A percentile compares a stretch with the other conserved stretches of the same genome.
Evolutionary conservation across 2,797 vertebrate species (phyloP).

Genomic region (Botia almorhae): DNA sequence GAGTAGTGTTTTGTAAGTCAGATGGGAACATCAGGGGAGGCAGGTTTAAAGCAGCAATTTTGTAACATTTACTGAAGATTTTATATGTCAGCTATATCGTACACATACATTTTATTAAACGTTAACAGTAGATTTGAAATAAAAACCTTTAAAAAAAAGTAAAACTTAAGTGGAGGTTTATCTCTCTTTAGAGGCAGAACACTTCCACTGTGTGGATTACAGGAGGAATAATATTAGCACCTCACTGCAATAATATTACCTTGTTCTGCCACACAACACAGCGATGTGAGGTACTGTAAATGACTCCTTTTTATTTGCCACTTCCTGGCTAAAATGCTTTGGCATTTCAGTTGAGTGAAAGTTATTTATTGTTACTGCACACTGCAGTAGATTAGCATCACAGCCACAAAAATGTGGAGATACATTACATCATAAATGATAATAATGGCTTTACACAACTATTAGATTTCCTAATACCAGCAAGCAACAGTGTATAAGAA

Average conservation of each 20-base stretch:
- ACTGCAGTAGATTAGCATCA: not conserved
- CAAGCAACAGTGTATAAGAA: not conserved
- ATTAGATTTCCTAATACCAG: constrained; percentile 14
- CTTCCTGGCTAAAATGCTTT: constrained; percentile 7
- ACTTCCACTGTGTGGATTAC: not conserved
- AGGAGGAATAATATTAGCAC: constrained; percentile 8
- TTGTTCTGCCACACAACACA: not conserved
- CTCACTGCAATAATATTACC: not conserved
- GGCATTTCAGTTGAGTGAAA: not conserved
- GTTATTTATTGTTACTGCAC: constrained; percentile 29
- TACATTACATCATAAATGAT: constrained; percentile 9
- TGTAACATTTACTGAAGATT: not conserved
- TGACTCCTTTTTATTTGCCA: not conserved
- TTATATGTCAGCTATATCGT: not conserved
- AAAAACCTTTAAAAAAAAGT: not conserved
- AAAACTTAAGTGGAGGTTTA: not conserved
- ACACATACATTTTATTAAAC: not conserved
- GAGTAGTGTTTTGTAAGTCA: not conserved
- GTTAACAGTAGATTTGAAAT: not conserved
- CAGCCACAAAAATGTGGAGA: not conserved
- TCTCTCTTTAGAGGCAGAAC: not conserved
- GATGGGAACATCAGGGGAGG: not conserved
- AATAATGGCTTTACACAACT: constrained; percentile 21
- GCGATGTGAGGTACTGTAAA: not conserved
- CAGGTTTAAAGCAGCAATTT: not conserved